A percentile compares a stretch with the other conserved stretches of the same genome.
Evolutionary conservation across 2,888 invertebrate species (phyloP).

Genomic region (Argyresthia goedartella): DNA sequence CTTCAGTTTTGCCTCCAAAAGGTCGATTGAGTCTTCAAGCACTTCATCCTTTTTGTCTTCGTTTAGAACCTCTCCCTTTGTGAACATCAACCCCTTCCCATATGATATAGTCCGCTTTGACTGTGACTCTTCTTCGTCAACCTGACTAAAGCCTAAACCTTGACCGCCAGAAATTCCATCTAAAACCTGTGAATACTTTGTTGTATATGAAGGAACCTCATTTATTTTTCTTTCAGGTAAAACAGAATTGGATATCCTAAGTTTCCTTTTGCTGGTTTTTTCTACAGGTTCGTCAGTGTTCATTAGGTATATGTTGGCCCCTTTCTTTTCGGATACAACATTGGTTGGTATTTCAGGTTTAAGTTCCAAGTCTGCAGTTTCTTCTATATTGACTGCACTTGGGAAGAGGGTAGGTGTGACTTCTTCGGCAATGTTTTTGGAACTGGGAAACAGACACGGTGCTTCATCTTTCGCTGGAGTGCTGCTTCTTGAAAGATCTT

Average conservation of each 20-base stretch:
- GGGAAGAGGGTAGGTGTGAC: constrained; percentile 20
- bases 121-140: constrained; percentile 22
- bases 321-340: constrained; percentile 33
- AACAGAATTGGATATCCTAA: constrained; percentile 57
- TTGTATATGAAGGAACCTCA: constrained; percentile 47
- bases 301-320: constrained; percentile 44
- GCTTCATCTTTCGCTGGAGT: constrained; percentile 6
- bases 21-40: constrained; percentile 40
- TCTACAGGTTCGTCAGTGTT: constrained; percentile 30
- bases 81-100: constrained; percentile 51
- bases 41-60: constrained; percentile 47
- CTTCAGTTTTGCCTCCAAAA: constrained; percentile 65
- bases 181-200: constrained; percentile 55
- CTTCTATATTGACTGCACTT: constrained; percentile 23
- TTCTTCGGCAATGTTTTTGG: constrained; percentile 26
- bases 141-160: constrained; percentile 57
- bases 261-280: constrained; percentile 39
- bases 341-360: constrained; percentile 13
- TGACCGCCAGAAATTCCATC: constrained; percentile 57
- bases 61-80: constrained; percentile 64
- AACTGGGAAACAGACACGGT: constrained; percentile 29
- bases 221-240: constrained; percentile 39
- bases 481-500: constrained; percentile 2
- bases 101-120: constrained; percentile 48
- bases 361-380: constrained; percentile 20